A percentile compares a stretch with the other conserved stretches of the same genome.
phyloP scores from a whole-genome alignment of 2,113 vertebrate genomes.

The Phycodurus eques region DNA sequence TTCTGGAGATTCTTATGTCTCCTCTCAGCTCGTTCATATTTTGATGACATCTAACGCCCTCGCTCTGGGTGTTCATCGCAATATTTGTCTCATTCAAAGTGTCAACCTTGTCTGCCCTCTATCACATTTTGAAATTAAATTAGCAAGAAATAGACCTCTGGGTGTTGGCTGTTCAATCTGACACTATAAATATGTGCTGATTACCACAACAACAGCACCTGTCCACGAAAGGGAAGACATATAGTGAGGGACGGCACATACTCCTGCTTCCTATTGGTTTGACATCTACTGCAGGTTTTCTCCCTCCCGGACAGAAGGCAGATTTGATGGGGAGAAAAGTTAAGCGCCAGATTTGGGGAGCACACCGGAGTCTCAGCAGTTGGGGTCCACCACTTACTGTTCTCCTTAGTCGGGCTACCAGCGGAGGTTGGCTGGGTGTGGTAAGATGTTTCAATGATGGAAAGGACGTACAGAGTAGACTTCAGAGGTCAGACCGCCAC shows the following conservation, averaged over 20 bases:
- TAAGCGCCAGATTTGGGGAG: constrained; percentile 29
- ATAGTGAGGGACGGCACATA: constrained; percentile 11
- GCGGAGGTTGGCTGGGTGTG: constrained; percentile 46
- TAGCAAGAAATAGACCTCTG: constrained; percentile 40
- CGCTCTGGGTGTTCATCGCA: constrained; percentile 36
- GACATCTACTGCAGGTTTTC: constrained; percentile 19
- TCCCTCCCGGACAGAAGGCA: constrained; percentile 33
- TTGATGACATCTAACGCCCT: constrained; percentile 58
- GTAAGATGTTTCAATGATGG: constrained; percentile 62
- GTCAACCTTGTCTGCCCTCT: constrained; percentile 37
- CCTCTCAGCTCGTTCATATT: constrained; percentile 55
- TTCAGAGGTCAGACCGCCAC: constrained; percentile 64
- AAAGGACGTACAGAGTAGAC: constrained; percentile 51
- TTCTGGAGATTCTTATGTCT: constrained; percentile 30
- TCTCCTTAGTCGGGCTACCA: constrained; percentile 63
- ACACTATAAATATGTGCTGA: constrained; percentile 44
- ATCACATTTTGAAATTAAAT: constrained; percentile 44
- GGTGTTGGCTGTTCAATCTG: constrained; percentile 33
- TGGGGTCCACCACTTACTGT: constrained; percentile 45
- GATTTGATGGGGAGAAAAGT: constrained; percentile 41
- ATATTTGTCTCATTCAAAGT: constrained; percentile 44
- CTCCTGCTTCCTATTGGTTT: constrained; percentile 9
- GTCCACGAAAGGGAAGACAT: constrained; percentile 47
- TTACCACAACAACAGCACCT: constrained; percentile 36
- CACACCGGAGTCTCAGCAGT: constrained; percentile 53